Evolutionary conservation across 2,113 vertebrate species (phyloP).

Genomic region (Anoplopoma fimbria): DNA sequence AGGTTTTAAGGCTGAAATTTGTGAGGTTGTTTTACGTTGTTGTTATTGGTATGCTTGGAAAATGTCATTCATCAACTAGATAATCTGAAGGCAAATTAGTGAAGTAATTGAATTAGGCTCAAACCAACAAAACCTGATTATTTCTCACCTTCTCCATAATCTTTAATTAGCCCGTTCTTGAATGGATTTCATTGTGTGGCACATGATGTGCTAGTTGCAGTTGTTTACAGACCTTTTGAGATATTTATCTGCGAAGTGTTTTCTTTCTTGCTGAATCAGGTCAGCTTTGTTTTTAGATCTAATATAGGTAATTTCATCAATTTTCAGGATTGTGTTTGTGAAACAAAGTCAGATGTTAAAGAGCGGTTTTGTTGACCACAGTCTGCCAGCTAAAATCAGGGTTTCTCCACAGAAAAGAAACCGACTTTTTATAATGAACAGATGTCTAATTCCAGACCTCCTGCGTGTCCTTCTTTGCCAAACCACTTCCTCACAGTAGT

Average conservation of each 20-base stretch:
- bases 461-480: slow-evolving; percentile 48
- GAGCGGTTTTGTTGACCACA: not conserved
- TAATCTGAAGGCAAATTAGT: not conserved
- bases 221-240: not conserved
- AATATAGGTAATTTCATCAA: slow-evolving; percentile 13
- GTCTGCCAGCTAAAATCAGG: slow-evolving; percentile 4
- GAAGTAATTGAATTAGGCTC: not conserved
- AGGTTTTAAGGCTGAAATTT: not conserved
- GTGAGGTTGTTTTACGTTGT: not conserved
- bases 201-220: not conserved
- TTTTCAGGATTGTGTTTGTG: slow-evolving; percentile 7
- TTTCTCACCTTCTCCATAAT: not conserved
- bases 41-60: not conserved
- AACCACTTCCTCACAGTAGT: slow-evolving; percentile 60
- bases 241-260: slow-evolving; percentile 18
- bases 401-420: slow-evolving; percentile 31
- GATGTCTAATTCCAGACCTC: slow-evolving; percentile 63
- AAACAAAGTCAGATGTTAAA: slow-evolving; percentile 33
- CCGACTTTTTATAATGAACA: slow-evolving; percentile 54
- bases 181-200: not conserved
- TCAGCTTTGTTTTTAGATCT: slow-evolving; percentile 17
- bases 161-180: not conserved
- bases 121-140: not conserved
- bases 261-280: not conserved
- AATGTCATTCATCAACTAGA: not conserved